A percentile compares a stretch with the other conserved stretches of the same genome.
phyloP scores from a whole-genome alignment of 2,113 vertebrate genomes.

The Oncorhynchus mykiss region DNA sequence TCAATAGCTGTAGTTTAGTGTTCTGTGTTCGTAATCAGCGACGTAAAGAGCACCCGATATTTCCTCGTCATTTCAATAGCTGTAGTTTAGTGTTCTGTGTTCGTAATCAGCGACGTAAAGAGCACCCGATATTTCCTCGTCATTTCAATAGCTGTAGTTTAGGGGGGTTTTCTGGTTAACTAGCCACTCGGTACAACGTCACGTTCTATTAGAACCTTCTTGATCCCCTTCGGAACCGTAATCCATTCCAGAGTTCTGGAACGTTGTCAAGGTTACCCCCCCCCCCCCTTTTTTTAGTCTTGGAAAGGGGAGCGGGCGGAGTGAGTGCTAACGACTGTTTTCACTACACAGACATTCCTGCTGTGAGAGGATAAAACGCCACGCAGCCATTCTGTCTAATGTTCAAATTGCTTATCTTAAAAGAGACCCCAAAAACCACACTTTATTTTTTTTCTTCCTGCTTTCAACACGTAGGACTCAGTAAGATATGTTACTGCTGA shows the following conservation, averaged over 20 bases:
- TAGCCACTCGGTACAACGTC: conserved; percentile 55
- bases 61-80: too few species aligned
- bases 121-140: conserved; percentile 17
- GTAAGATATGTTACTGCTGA: conserved; percentile 22
- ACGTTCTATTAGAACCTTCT: conserved; percentile 56
- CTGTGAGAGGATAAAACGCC: conserved; percentile 52
- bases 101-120: conserved; percentile 8
- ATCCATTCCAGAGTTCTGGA: conserved; percentile 68
- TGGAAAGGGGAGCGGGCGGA: conserved; percentile 31
- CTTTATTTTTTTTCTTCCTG: background rate
- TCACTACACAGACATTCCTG: conserved; percentile 58
- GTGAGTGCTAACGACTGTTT: conserved; percentile 50
- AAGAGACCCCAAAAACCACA: conserved; percentile 50
- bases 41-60: too few species aligned
- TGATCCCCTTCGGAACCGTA: conserved; percentile 60
- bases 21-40: too few species aligned
- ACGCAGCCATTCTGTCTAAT: too few species aligned
- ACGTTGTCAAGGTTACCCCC: conserved; percentile 57
- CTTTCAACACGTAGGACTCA: conserved; percentile 48
- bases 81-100: too few species aligned
- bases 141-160: conserved; percentile 29
- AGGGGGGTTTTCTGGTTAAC: conserved; percentile 32
- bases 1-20: too few species aligned
- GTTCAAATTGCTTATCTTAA: conserved; percentile 60
- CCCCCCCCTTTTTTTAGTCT: conserved; percentile 19